Conservation (phyloP, 2,888 invertebrate genomes). For the Caenorhabditis wallacei region DNA sequence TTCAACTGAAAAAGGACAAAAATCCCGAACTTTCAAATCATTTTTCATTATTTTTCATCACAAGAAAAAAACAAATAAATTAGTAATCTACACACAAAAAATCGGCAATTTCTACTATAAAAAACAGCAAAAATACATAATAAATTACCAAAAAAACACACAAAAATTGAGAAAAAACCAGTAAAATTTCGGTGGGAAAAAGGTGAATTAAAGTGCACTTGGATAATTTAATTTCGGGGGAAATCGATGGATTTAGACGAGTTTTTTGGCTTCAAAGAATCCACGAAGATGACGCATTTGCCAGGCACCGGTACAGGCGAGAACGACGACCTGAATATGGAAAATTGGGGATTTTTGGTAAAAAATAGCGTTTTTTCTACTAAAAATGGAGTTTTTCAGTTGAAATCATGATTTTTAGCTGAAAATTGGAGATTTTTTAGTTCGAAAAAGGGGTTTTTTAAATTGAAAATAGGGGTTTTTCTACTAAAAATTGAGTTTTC, state of each 20-base stretch:
- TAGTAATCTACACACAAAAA: conserved; percentile 14
- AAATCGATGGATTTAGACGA: conserved; percentile 86
- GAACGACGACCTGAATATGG: conserved; percentile 90
- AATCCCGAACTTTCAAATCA: too few species aligned
- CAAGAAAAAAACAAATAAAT: conserved; percentile 13
- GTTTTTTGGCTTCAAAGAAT: conserved; percentile 99
- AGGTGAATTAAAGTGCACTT: neutral
- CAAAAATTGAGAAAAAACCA: conserved; percentile 36
- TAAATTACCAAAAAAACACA: conserved; percentile 16
- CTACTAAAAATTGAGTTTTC: neutral
- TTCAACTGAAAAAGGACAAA: conserved; percentile 29
- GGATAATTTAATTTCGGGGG: too few species aligned
- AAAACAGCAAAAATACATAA: conserved; percentile 5
- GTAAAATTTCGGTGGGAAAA: conserved; percentile 14
- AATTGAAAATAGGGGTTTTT: neutral
- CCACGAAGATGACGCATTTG: conserved; percentile 99
- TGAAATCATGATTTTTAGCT: too few species aligned
- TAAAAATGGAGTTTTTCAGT: neutral
- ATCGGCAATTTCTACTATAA: too few species aligned
- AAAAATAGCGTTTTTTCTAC: neutral
- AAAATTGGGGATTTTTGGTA: neutral
- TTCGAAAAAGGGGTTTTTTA: neutral
- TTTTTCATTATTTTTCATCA: neutral
- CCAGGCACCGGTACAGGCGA: conserved; percentile 96
- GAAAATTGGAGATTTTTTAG: neutral